Evolutionary conservation across 2,888 invertebrate species (phyloP).

Genomic region (Aromia moschata): DNA sequence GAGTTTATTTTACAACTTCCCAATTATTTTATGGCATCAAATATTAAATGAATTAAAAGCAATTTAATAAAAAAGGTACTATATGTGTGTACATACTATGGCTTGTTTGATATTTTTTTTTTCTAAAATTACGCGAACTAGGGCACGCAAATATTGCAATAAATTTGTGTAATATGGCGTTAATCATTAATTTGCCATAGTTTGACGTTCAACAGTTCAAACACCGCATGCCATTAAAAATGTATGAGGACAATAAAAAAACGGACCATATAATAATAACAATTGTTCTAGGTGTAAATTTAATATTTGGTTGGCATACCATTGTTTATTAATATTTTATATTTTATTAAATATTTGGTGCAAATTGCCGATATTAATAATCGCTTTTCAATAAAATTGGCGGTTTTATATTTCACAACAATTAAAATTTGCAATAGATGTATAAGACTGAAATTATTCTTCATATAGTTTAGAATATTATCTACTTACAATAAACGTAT

Average conservation of each 20-base stretch:
- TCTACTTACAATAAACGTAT: no score
- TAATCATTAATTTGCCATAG: neutral
- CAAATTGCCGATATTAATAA: no score
- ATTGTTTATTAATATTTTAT: no score
- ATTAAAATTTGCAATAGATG: no score
- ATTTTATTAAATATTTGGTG: no score
- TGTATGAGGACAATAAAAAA: neutral
- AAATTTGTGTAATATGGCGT: conserved; percentile 5
- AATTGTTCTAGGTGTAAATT: neutral
- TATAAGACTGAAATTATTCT: no score
- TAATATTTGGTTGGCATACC: no score
- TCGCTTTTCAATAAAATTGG: no score
- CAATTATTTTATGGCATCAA: conserved; percentile 2
- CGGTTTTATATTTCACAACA: no score
- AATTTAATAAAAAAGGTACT: conserved; percentile 6
- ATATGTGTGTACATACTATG: neutral
- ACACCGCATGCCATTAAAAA: neutral
- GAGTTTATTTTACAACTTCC: conserved; percentile 9
- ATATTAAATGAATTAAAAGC: conserved; percentile 6
- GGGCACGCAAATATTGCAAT: conserved; percentile 4
- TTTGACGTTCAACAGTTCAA: neutral
- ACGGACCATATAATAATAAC: neutral
- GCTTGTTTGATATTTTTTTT: neutral
- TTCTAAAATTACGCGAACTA: neutral
- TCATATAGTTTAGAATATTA: no score